Base-by-base conservation (phyloP, 2,797 vertebrate genomes). In the Oreonectes daqikongensis region DNA sequence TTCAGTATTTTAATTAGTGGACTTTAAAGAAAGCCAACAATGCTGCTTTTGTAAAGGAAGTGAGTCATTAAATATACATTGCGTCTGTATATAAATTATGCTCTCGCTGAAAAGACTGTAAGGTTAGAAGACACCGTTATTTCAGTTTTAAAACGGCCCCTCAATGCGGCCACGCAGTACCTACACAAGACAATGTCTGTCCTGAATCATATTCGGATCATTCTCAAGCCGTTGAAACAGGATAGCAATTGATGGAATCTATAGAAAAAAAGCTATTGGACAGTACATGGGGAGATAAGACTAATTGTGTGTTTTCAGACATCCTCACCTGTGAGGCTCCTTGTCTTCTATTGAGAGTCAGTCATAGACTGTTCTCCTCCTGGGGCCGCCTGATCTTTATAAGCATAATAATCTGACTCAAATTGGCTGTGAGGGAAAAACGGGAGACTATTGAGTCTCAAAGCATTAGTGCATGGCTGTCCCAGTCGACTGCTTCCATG, bases 401-500 rank as follows among this genome's bases (percentile, higher is more conserved):
- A 72, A 79, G 82, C 83, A 77, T 81, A 80, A 83, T 84, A 82
- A 84, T 82, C 81, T 32, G 80, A 79, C 78, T 71, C 75, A 82
- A 86, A 84, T 85, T 87, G 85, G 72, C 84, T 81, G 77, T 79
- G 82, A 83, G 80, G 82, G 85, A 87, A 86, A 87, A 88, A 86
- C 84, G 68, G 87, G 44, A 85, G 81, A 79, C 81, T 82, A 78
- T 83, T 83, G 85, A 88, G 82, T 79, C 85, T 79, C 84, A 85
- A 90, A 90, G 83, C 80, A 91, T 87, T 87, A 89, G 89, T 87
- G 87, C 73, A 79, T 79, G 72, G 78, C 86, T 82, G 85, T 87
- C 79, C 74, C 74, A 79, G 83, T 73, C 86, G 85, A 72, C 81
- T 89, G 86, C 76, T 86, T 88, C 70, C 53, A 82, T 84, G 83